Conservation (phyloP, 2,888 invertebrate genomes). For the Allophyes oxyacanthae region DNA sequence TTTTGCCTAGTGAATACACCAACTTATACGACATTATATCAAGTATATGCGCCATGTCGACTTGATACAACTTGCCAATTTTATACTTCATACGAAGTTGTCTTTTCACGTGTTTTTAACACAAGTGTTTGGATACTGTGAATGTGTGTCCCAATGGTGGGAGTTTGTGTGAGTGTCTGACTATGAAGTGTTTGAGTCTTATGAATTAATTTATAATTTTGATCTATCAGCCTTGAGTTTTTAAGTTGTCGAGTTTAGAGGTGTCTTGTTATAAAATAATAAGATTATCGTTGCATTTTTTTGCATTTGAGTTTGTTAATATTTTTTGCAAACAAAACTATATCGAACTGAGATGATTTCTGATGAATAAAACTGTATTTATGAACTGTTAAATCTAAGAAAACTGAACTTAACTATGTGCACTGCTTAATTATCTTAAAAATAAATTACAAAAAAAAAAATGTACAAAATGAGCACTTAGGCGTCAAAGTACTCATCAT, state of each 20-base stretch:
- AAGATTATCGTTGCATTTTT: too few species aligned
- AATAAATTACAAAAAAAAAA: too few species aligned
- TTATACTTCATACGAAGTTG: conserved; percentile 17
- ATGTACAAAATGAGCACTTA: too few species aligned
- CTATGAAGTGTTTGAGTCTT: conserved; percentile 26
- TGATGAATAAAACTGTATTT: too few species aligned
- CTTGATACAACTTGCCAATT: conserved; percentile 36
- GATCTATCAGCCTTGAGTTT: conserved; percentile 26
- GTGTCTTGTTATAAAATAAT: too few species aligned
- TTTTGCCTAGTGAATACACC: neutral
- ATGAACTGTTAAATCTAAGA: too few species aligned
- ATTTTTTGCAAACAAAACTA: too few species aligned
- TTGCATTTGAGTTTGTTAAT: too few species aligned
- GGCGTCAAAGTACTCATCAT: too few species aligned
- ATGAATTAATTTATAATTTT: conserved; percentile 53
- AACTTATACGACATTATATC: neutral
- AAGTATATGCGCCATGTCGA: conserved; percentile 29
- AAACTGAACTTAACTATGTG: too few species aligned
- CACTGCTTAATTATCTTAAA: too few species aligned
- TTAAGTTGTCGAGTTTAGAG: conserved; percentile 4
- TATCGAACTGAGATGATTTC: too few species aligned
- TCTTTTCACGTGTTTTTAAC: conserved; percentile 8
- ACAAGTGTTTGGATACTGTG: conserved; percentile 9
- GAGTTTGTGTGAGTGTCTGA: conserved; percentile 34
- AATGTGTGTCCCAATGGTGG: conserved; percentile 28